Percentiles rank a stretch among this genome's conserved stretches.
Conservation (phyloP, 2,888 invertebrate genomes). For the Apeira syringaria region DNA sequence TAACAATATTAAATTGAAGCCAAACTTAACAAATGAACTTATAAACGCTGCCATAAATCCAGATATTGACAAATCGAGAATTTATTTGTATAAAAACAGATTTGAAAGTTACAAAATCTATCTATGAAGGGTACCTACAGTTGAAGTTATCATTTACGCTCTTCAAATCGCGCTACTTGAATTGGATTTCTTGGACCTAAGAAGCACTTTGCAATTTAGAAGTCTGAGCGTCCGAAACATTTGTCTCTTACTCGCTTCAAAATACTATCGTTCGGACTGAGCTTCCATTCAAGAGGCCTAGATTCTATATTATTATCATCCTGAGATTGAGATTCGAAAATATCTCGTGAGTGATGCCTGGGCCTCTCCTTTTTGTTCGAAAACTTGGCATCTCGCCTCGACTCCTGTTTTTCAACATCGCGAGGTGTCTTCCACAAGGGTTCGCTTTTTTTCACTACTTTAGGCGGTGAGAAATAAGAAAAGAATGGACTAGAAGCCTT, state of each 20-base stretch:
- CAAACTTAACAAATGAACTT: constrained; percentile 39
- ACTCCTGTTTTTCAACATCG: constrained; percentile 36
- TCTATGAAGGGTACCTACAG: background rate
- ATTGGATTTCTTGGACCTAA: background rate
- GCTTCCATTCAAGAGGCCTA: constrained; percentile 56
- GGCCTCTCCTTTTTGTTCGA: constrained; percentile 42
- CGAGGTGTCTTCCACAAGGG: constrained; percentile 58
- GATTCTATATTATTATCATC: constrained; percentile 56
- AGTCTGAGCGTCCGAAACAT: constrained; percentile 64
- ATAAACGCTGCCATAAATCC: constrained; percentile 29
- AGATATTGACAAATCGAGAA: constrained; percentile 23
- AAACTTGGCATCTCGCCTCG: constrained; percentile 29
- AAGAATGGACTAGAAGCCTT: constrained; percentile 65
- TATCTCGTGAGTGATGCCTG: constrained; percentile 60
- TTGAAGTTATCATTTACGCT: background rate
- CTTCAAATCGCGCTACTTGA: too few relatives aligned
- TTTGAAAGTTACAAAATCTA: constrained; percentile 15
- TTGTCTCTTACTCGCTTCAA: constrained; percentile 62
- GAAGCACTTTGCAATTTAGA: constrained; percentile 37
- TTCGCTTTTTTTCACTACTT: constrained; percentile 45
- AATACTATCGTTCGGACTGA: constrained; percentile 63
- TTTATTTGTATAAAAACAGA: constrained; percentile 7
- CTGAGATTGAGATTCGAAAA: constrained; percentile 70
- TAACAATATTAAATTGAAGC: constrained; percentile 41
- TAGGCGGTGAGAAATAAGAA: constrained; percentile 65